These are phyloP conservation scores for Bombyx mori DNA, from an alignment of 1,140 invertebrate genomes.

Conservation along the genomic window DNA sequence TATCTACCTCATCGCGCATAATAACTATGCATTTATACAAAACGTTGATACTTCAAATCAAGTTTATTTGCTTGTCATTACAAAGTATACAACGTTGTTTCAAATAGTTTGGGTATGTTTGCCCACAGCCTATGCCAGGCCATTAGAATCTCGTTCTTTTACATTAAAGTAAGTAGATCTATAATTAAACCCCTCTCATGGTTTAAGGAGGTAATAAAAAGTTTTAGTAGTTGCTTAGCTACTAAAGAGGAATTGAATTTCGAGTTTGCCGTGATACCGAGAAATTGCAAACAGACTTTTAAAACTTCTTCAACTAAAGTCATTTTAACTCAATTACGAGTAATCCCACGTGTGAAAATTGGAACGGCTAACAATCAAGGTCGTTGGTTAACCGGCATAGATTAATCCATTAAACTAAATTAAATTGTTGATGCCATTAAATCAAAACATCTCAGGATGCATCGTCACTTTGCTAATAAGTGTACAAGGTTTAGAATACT, in stretches of 20 bases:
- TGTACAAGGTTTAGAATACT: too few relatives aligned
- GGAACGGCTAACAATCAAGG: too few relatives aligned
- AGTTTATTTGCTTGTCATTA: conserved; percentile 36
- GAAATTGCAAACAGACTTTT: conserved; percentile 15
- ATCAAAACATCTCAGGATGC: too few relatives aligned
- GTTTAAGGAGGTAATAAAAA: conserved; percentile 32
- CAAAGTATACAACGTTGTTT: conserved; percentile 2
- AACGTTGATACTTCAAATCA: conserved; percentile 45
- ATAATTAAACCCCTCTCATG: conserved; percentile 1
- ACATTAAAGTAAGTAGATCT: conserved; percentile 1
- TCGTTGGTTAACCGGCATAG: too few relatives aligned
- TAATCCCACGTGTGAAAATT: too few relatives aligned
- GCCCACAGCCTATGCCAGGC: not conserved
- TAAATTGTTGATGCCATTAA: too few relatives aligned
- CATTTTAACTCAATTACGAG: too few relatives aligned
- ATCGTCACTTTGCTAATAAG: too few relatives aligned
- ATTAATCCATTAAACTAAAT: too few relatives aligned
- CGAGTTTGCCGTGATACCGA: conserved; percentile 35
- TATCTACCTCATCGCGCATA: conserved; percentile 61
- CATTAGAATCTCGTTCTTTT: too few relatives aligned
- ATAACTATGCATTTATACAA: conserved; percentile 50
- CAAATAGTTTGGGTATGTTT: not conserved
- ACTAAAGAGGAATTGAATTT: conserved; percentile 54
- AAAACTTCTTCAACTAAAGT: too few relatives aligned
- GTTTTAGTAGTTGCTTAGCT: conserved; percentile 33